phyloP scores from a whole-genome alignment of 2,888 invertebrate species.

The Epistrophe eligans region DNA sequence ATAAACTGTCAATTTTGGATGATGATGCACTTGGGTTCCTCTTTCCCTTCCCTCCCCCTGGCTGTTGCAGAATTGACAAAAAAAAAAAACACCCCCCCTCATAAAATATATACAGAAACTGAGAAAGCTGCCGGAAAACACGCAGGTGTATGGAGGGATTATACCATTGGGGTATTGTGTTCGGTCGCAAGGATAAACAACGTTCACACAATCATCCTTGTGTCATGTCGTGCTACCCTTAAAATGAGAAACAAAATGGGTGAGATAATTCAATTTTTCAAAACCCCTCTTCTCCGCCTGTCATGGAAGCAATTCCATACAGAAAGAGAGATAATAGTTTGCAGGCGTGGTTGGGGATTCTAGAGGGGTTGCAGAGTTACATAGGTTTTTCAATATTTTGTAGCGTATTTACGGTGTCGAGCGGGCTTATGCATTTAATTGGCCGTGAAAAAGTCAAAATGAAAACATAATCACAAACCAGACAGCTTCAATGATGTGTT shows the following conservation, averaged over 20 bases:
- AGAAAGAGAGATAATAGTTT: slow-evolving; percentile 73
- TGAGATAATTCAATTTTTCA: slow-evolving; percentile 74
- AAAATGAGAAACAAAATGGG: slow-evolving; percentile 76
- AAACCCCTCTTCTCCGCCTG: slow-evolving; percentile 14
- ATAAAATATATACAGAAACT: neutral
- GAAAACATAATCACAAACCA: slow-evolving; percentile 83
- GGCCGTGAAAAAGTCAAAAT: slow-evolving; percentile 84
- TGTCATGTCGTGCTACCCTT: slow-evolving; percentile 36
- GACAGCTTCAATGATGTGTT: slow-evolving; percentile 72
- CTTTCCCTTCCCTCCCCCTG: neutral
- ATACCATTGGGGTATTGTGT: slow-evolving; percentile 55
- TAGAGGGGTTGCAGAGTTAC: neutral
- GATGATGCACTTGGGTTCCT: slow-evolving; percentile 66
- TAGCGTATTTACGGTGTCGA: slow-evolving; percentile 52
- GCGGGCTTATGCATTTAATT: slow-evolving; percentile 81
- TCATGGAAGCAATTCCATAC: slow-evolving; percentile 57
- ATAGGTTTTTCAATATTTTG: slow-evolving; percentile 65
- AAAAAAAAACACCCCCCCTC: neutral
- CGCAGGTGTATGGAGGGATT: slow-evolving; percentile 39
- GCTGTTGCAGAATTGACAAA: slow-evolving; percentile 11
- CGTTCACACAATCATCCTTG: slow-evolving; percentile 46
- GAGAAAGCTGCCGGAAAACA: slow-evolving; percentile 24
- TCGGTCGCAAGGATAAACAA: slow-evolving; percentile 58
- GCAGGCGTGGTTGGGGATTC: slow-evolving; percentile 50
- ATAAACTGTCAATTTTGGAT: slow-evolving; percentile 73